Evolutionary conservation across 2,888 invertebrate genomes (phyloP).

Genomic region (Conops quadrifasciatus): DNA sequence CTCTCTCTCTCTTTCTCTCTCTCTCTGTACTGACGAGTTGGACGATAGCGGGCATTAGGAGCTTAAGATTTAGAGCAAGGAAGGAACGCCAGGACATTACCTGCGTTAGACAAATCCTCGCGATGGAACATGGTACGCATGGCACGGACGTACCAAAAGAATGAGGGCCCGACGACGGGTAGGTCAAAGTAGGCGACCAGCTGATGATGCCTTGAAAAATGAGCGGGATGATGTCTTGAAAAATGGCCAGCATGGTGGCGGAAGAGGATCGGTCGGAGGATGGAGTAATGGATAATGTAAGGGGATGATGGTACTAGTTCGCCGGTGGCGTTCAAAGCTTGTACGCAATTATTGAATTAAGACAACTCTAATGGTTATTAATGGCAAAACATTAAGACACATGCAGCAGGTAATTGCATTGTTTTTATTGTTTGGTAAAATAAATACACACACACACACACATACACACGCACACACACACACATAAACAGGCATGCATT

Average conservation of each 20-base stretch:
- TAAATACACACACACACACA: conserved; percentile 22
- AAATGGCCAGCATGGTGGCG: neutral
- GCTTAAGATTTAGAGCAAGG: too few species aligned
- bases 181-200: too few species aligned
- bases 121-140: too few species aligned
- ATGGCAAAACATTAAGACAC: conserved; percentile 22
- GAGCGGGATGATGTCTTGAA: too few species aligned
- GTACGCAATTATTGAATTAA: conserved; percentile 33
- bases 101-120: too few species aligned
- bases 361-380: conserved; percentile 31
- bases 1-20: too few species aligned
- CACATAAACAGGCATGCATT: neutral
- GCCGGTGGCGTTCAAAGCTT: neutral
- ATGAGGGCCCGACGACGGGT: too few species aligned
- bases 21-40: too few species aligned
- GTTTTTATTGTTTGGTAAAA: neutral
- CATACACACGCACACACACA: conserved; percentile 19
- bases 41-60: too few species aligned
- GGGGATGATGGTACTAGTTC: neutral
- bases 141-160: too few species aligned
- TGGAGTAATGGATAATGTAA: neutral
- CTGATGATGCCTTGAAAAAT: too few species aligned
- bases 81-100: too few species aligned
- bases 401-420: conserved; percentile 26
- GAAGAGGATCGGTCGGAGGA: neutral